These are phyloP conservation scores for Nipponia nippon DNA, from an alignment of 2,113 vertebrate species.

Conservation along the genomic window DNA sequence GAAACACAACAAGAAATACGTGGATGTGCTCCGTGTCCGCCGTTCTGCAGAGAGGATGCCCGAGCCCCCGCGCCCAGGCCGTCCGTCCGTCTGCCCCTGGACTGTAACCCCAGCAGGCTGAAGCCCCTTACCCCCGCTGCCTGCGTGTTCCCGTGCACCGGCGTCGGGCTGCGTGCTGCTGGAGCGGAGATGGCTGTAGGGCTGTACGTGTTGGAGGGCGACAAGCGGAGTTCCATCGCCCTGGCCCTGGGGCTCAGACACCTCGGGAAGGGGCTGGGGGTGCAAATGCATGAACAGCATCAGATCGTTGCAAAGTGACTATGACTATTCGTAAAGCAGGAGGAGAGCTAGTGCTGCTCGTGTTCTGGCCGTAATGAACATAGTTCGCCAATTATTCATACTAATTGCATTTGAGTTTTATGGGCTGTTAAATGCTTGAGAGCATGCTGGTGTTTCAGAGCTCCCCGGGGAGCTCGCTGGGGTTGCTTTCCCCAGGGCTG, in stretches of 20 bases:
- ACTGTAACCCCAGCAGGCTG: accelerated
- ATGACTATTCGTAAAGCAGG: neutral
- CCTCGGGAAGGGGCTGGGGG: neutral
- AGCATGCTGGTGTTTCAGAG: neutral
- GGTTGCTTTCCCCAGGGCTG: neutral
- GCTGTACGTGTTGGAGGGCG: accelerated
- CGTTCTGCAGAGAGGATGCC: accelerated
- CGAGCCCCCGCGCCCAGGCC: no score
- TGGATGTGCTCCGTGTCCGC: accelerated
- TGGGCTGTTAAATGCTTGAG: neutral
- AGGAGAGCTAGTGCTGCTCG: neutral
- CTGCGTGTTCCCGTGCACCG: accelerated
- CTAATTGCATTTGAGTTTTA: neutral
- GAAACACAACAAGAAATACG: accelerated
- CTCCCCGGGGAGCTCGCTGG: neutral
- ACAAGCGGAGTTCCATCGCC: no score
- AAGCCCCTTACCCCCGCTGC: accelerated
- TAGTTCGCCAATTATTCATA: neutral
- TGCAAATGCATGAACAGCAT: neutral
- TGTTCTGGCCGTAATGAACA: neutral
- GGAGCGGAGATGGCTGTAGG: accelerated
- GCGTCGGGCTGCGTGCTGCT: neutral
- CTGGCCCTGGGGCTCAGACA: neutral
- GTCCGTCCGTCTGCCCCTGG: no score
- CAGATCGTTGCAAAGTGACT: neutral